Base-by-base conservation (phyloP, 2,797 vertebrate genomes). In the Simalia tracyae region DNA sequence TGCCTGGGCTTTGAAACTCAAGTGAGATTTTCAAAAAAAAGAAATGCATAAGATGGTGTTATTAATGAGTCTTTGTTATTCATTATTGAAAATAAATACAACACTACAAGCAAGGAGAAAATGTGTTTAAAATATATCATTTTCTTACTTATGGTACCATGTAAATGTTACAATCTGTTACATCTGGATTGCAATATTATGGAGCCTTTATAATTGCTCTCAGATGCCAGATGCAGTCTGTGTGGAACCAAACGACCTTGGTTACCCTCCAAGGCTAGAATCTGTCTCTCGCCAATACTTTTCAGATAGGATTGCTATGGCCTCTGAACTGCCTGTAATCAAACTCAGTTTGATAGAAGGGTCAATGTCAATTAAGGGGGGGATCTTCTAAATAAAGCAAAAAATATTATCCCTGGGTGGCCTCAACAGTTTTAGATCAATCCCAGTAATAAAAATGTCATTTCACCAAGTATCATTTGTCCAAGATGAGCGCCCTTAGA, bases 381-480 rank as follows among this genome's bases (percentile, higher is more conserved):
- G 42, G 86, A 61, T 95, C 95, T 94, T 72, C 92, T 90, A 86
- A 93, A 91, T 92, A 57, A 24, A 93, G 17, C 61, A 91, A 17
- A 72, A 91, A 88, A 8, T 24, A 76, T 90, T 72, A 90, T 84
- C 11, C 0, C 94, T 94, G 95, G 87, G 86, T 94, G 92, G 92
- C 91, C 93, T 50, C 11, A 86, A 66, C 19, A 92, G 36, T 15
- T 94, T 94, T 84, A 0, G 87, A 92, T 94, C 86, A 0, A 22
- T 89, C 93, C 28, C 2, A 90, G 94, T 92, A 22, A 1, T 56
- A 91, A 87, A 76, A 95, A 94, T 90, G 59, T 89, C 81, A 72
- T 86, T 17, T 91, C 10, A 22, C 0, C 0, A 31, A 14, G 86
- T 72, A 15, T 76, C 31, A 76, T 93, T 94, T 42, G 0, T 92